A percentile compares a stretch with the other conserved stretches of the same genome.
These are phyloP conservation scores for Caenorhabditis sp. DNA, from an alignment of 2,888 invertebrate species.

Conservation along the genomic window DNA sequence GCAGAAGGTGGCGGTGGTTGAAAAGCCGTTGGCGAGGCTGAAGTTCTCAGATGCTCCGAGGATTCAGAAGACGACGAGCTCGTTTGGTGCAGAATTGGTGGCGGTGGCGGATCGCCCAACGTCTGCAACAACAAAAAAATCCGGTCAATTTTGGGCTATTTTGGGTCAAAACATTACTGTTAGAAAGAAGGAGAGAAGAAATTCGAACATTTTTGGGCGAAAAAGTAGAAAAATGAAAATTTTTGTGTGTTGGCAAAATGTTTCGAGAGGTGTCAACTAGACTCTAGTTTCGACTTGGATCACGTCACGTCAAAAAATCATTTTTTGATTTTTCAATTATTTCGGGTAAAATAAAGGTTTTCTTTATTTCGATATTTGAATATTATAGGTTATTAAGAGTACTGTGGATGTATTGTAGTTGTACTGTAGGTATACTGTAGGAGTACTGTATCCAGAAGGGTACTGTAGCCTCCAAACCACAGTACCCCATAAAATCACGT, in stretches of 20 bases:
- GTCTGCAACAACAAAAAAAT: no score
- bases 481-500: no score
- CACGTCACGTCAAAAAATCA: neutral
- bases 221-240: neutral
- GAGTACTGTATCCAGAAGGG: no score
- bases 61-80: constrained; percentile 8
- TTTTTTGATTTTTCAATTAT: neutral
- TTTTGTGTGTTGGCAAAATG: neutral
- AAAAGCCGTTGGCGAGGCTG: constrained; percentile 26
- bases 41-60: constrained; percentile 8
- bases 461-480: no score
- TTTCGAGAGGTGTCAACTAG: neutral
- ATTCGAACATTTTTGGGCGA: neutral
- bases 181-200: no score
- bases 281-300: neutral
- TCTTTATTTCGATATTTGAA: neutral
- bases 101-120: constrained; percentile 30
- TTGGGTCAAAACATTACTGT: no score
- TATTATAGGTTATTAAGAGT: no score
- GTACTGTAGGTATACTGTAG: no score
- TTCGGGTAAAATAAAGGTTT: neutral
- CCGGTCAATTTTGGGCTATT: no score
- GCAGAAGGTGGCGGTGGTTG: constrained; percentile 18
- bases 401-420: no score
- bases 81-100: neutral